Evolutionary conservation across 2,797 vertebrate genomes (phyloP).

Genomic region (Anguilla megastoma): DNA sequence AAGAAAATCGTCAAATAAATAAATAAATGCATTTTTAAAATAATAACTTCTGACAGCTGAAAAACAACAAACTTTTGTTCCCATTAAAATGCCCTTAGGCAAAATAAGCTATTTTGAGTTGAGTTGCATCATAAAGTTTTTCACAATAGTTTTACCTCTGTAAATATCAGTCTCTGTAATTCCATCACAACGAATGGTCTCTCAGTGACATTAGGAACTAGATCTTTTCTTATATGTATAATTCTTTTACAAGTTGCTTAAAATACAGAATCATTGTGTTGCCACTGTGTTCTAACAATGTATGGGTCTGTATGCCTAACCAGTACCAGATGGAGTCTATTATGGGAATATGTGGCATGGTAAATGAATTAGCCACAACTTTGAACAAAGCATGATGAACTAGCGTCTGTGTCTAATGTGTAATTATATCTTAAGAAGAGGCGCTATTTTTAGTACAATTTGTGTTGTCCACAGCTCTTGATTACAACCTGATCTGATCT

Average conservation of each 20-base stretch:
- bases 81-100: background rate
- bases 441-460: background rate
- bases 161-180: background rate
- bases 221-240: background rate
- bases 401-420: background rate
- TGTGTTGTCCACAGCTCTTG: background rate
- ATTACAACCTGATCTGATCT: background rate
- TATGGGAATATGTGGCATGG: background rate
- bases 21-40: background rate
- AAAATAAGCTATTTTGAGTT: background rate
- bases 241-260: background rate
- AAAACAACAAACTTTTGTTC: background rate
- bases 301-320: background rate
- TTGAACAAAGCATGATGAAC: background rate
- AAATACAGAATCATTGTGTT: background rate
- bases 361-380: background rate
- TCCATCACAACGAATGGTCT: background rate
- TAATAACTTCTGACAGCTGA: background rate
- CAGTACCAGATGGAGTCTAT: background rate
- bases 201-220: background rate
- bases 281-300: background rate
- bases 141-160: background rate
- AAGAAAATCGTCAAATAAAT: background rate
- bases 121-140: background rate
- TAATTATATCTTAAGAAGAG: slow-evolving; percentile 3